Conservation (phyloP, 2,888 invertebrate species). For the Ephialtes manifestator region DNA sequence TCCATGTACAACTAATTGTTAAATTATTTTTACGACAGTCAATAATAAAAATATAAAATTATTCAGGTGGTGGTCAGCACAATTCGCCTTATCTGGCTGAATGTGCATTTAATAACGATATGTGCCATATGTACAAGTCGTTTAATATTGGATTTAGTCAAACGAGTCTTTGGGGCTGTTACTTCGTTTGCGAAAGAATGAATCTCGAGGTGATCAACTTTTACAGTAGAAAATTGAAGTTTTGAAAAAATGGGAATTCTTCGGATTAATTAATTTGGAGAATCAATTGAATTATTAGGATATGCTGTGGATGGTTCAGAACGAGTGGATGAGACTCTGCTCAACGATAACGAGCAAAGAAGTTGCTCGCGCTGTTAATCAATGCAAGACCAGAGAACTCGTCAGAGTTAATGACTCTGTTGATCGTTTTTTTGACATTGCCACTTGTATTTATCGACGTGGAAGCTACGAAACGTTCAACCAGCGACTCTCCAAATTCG, state of each 20-base stretch:
- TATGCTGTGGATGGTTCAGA: conserved; percentile 84
- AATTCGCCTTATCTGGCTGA: conserved; percentile 82
- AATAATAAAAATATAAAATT: background rate
- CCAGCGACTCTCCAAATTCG: conserved; percentile 71
- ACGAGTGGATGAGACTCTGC: conserved; percentile 86
- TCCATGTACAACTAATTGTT: too few relatives aligned
- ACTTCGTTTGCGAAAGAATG: conserved; percentile 83
- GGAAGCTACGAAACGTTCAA: conserved; percentile 77
- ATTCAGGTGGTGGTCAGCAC: conserved; percentile 78
- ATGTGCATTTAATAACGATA: conserved; percentile 73
- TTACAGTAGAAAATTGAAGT: background rate
- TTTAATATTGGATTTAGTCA: conserved; percentile 86
- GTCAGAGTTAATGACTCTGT: conserved; percentile 79
- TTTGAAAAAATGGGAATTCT: background rate
- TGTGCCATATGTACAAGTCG: conserved; percentile 85
- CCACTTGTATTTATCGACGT: conserved; percentile 83
- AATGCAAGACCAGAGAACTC: conserved; percentile 82
- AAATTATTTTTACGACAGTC: background rate
- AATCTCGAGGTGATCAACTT: conserved; percentile 69
- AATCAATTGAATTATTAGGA: conserved; percentile 76
- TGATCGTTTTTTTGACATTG: conserved; percentile 84
- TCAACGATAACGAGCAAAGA: conserved; percentile 80
- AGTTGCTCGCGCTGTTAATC: conserved; percentile 82
- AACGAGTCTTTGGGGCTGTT: conserved; percentile 87
- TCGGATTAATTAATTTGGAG: background rate